Base-by-base conservation (phyloP, 2,888 invertebrate genomes). In the Diploptera punctata region DNA sequence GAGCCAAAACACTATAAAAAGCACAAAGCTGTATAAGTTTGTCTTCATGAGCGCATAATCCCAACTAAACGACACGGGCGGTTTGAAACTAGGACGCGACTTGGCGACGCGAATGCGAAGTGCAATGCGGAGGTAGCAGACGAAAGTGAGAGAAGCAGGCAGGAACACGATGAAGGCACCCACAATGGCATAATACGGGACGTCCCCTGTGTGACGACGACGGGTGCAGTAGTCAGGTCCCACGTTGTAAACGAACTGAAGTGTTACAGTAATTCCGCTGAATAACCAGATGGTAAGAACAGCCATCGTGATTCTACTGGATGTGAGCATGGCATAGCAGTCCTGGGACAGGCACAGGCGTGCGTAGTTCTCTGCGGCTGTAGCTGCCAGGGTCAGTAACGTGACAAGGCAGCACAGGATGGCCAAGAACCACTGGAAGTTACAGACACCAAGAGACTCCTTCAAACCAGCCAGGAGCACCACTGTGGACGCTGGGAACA, bases 161-260 rank as follows among this genome's bases (percentile, higher is more conserved):
- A 91, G 76, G 0, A 84, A 84, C 43, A 92, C 87, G 62, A 91
- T 84, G 0, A 89, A 75, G 5, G 87, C 82, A 0, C 86, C 86
- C 0, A 90, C 87, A 26, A 71, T 78, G 0, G 86, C 80, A 75
- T 91, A 88, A 76, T 88, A 90, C 69, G 85, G 82, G 19, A 85
- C 83, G 0, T 89, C 88, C 60, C 79, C 80, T 76, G 57, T 44
- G 60, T 44, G 70, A 18, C 19, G 54, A 13, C 87, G 85, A 38
- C 81, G 81, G 9, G 85, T 84, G 80, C 93, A 93, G 78, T 91
- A 91, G 77, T 92, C 91, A 71, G 91, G 91, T 26, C 91, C 91
- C 0, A 89, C 80, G 13, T 86, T 85, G 29, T 87, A 80, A 49
- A 85, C 85, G 62, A 90, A 89, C 76, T 93, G 93, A 0, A 88